Percentiles rank a stretch among this genome's conserved stretches.
phyloP scores from a whole-genome alignment of 2,888 invertebrate species.

The Thecocarcelia acutangulata region DNA sequence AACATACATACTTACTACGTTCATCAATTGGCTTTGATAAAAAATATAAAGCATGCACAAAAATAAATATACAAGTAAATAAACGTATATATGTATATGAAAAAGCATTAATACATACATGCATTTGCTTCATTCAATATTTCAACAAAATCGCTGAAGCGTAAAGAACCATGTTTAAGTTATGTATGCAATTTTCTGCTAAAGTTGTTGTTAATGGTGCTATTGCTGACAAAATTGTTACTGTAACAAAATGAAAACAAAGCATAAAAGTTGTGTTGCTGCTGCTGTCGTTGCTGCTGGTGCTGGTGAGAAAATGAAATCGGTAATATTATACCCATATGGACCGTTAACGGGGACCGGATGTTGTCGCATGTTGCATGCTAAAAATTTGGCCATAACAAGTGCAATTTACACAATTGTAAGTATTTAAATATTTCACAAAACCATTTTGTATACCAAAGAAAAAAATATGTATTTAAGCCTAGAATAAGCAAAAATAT shows the following conservation, averaged over 20 bases:
- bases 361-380: conserved; percentile 86
- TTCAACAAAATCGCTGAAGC: conserved; percentile 53
- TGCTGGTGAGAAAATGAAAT: conserved; percentile 82
- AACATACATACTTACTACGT: no score
- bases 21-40: conserved; percentile 16
- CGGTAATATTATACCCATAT: conserved; percentile 83
- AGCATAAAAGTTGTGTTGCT: conserved; percentile 74
- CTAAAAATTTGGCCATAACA: conserved; percentile 87
- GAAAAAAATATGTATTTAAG: no score
- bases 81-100: neutral
- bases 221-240: conserved; percentile 69
- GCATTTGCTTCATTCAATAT: conserved; percentile 11
- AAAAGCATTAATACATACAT: neutral
- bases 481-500: neutral
- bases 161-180: conserved; percentile 54
- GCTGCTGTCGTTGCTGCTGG: conserved; percentile 72
- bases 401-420: conserved; percentile 89
- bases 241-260: conserved; percentile 74
- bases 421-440: conserved; percentile 78
- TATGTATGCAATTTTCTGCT: conserved; percentile 13
- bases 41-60: neutral
- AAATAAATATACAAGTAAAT: neutral
- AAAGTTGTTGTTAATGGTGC: conserved; percentile 46
- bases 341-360: conserved; percentile 82
- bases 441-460: neutral